Evolutionary conservation across 2,888 invertebrate species (phyloP), one percentile per base, ranked within the genome.

Genomic region (Phortica magna): DNA sequence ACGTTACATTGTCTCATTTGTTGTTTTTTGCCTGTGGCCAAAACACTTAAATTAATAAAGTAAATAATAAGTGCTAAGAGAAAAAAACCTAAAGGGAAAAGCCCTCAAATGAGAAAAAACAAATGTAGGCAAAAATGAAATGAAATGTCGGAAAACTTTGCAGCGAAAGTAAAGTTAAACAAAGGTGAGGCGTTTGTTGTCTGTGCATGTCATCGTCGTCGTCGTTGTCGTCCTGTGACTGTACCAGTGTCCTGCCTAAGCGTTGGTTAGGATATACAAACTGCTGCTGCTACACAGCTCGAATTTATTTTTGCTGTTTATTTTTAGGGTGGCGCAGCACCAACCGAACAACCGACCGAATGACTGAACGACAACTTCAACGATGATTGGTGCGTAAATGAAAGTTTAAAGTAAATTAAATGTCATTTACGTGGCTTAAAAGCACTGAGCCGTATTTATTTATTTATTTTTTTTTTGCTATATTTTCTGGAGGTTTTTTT

Each of bases 11-110:
- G 12, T 12, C 41, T 22, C 61, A 22, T 22, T 61, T 22, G 19
- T 61, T 61, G 61, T 22, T 12, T 19, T 70, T 70, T 14, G 78
- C 78, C 76, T 55, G 68, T 71, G 80, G 75, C 80, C 80, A 78
- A 83, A 84, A 82, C 86, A 89, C 87, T 89, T 87, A 89, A 88
- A 89, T 90, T 90, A 89, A 89, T 88, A 85, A 88, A 90, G 86
- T 87, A 84, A 90, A 90, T 87, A 83, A 81, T 87, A 83, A 83
- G 81, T 76, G 77, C 12, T 76, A 57, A 74, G n/a, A 31, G 2
- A 17, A 7, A 17, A 42, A 64, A 12, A 19, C 2, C 2, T 22
- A 57, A 10, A 39, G 22, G 12, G 19, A 67, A 31, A 67, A n/a
- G 5, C 31, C 31, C 31, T 31, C 31, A 31, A 31, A 31, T 31